These are phyloP conservation scores for Danionella dracula DNA, from an alignment of 2,797 vertebrate genomes.

Conservation along the genomic window DNA sequence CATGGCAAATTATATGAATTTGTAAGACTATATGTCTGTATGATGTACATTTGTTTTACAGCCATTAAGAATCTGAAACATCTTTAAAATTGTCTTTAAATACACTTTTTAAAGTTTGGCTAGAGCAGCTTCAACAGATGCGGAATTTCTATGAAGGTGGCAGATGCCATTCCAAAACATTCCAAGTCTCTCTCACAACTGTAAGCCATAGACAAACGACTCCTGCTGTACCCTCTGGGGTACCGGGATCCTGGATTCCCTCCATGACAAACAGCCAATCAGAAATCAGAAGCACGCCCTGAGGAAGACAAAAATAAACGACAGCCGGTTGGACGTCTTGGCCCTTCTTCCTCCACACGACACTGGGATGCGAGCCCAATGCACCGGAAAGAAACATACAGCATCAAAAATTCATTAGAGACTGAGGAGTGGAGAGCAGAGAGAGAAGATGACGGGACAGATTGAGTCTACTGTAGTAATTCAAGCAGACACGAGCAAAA, in stretches of 20 bases:
- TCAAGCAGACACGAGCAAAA: neutral
- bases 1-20: too few species aligned
- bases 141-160: neutral
- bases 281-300: conserved; percentile 46
- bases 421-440: conserved; percentile 5
- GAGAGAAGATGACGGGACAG: neutral
- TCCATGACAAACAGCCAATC: conserved; percentile 58
- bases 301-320: conserved; percentile 65
- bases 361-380: conserved; percentile 41
- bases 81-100: too few species aligned
- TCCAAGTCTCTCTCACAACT: neutral
- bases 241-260: conserved; percentile 39
- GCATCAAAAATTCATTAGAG: conserved; percentile 60
- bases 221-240: conserved; percentile 12
- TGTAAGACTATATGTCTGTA: too few species aligned
- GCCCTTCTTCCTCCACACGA: conserved; percentile 51
- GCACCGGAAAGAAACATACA: conserved; percentile 31
- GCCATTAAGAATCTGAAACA: too few species aligned
- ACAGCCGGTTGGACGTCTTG: conserved; percentile 39
- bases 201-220: conserved; percentile 14
- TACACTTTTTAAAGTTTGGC: neutral
- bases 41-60: too few species aligned
- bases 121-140: neutral
- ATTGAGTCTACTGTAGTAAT: too few species aligned
- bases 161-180: conserved; percentile 5